phyloP scores from a whole-genome alignment of 2,113 vertebrate species.

The Gobiocypris rarus region DNA sequence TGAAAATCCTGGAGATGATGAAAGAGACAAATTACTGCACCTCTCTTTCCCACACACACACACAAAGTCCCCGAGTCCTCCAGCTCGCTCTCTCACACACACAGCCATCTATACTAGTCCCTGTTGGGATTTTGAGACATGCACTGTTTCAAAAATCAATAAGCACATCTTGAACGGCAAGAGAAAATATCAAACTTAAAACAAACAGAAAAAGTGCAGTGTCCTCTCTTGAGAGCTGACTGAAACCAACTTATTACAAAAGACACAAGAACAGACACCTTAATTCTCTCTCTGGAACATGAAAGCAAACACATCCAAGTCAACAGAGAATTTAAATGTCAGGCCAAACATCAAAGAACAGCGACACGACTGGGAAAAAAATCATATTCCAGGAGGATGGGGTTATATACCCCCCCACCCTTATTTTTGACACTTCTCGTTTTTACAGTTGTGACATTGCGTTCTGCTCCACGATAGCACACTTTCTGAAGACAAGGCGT shows the following conservation, averaged over 20 bases:
- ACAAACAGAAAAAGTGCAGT: constrained; percentile 47
- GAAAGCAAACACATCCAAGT: constrained; percentile 2
- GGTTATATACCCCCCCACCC: background rate
- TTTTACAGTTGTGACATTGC: background rate
- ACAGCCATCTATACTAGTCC: constrained; percentile 15
- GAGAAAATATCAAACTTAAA: constrained; percentile 55
- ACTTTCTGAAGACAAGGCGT: background rate
- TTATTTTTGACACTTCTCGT: background rate
- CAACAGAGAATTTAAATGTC: constrained; percentile 17
- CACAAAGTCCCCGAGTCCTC: background rate
- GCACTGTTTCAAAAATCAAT: constrained; percentile 55
- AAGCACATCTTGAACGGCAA: constrained; percentile 46
- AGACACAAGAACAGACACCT: background rate
- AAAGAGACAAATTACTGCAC: constrained; percentile 50
- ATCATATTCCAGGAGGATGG: background rate
- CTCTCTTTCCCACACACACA: background rate
- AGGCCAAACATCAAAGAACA: constrained; percentile 4
- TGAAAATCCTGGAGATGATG: constrained; percentile 35
- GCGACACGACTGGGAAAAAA: background rate
- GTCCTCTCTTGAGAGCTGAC: constrained; percentile 41
- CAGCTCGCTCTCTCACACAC: constrained; percentile 14
- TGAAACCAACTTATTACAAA: constrained; percentile 26
- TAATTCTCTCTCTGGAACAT: background rate
- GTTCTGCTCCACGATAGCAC: background rate
- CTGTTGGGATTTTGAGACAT: constrained; percentile 54